Evolutionary conservation across 2,797 vertebrate genomes (phyloP).

Genomic region (Rhinatrema bivittatum): DNA sequence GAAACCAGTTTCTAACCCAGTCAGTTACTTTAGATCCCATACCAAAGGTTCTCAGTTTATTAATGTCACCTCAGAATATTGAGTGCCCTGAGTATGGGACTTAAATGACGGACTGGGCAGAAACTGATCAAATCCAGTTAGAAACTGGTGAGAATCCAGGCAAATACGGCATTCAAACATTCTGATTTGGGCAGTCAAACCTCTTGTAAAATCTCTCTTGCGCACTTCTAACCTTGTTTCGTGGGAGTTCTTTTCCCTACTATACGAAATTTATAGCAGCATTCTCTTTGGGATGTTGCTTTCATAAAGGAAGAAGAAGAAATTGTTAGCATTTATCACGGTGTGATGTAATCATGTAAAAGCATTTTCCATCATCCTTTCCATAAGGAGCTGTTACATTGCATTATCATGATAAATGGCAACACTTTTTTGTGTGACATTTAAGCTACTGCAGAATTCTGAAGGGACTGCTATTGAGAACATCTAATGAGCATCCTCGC

Average conservation of each 20-base stretch:
- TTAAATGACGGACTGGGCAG: too few species aligned
- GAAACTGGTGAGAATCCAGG: too few species aligned
- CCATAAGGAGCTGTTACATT: constrained; percentile 51
- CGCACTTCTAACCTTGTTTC: constrained; percentile 30
- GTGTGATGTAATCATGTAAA: constrained; percentile 52
- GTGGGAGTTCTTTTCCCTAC: constrained; percentile 27
- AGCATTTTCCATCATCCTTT: constrained; percentile 34
- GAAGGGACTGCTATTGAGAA: constrained; percentile 12
- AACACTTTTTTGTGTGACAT: constrained; percentile 37
- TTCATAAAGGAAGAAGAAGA: constrained; percentile 50
- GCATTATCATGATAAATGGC: constrained; percentile 51
- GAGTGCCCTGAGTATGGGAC: too few species aligned
- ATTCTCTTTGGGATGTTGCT: constrained; percentile 46
- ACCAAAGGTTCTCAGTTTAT: too few species aligned
- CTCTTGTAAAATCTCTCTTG: constrained; percentile 22
- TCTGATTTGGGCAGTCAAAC: constrained; percentile 26
- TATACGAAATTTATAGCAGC: constrained; percentile 42
- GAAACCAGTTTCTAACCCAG: too few species aligned
- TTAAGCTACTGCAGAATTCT: constrained; percentile 35
- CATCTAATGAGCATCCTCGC: constrained; percentile 3
- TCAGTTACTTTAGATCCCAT: too few species aligned
- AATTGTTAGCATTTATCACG: constrained; percentile 61
- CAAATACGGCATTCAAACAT: constrained; percentile 19
- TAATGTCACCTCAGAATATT: too few species aligned
- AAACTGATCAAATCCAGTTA: too few species aligned